Base-by-base conservation (phyloP, 2,797 vertebrate genomes). In the Pipistrellus pipistrellus region DNA sequence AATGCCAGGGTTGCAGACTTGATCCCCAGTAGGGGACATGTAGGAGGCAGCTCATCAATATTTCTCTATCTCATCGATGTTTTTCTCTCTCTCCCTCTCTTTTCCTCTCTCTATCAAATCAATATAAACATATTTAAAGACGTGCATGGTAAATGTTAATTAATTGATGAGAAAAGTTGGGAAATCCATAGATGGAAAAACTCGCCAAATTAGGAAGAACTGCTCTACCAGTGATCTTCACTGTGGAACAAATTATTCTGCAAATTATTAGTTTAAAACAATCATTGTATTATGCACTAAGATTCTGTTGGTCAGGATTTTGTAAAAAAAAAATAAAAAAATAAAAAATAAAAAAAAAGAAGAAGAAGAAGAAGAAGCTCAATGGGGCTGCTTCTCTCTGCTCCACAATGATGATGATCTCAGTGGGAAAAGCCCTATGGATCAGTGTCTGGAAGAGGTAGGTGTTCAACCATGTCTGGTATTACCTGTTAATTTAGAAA, bases 141-240 rank as follows among this genome's bases (percentile, higher is more conserved):
- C 3, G 20, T 1, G 76, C 32, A 71, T 38, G 25, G 18, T 69
- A 82, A 71, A 85, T 93, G 59, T n/a, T 53, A 25, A 86, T 57
- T 75, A 48, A 72, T 2, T 51, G 32, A 77, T 71, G 41, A 82
- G 62, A 86, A 85, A 64, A 88, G n/a, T 80, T 71, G 32, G 12
- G n/a, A 85, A 75, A 89, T 84, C 46, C 10, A 81, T 32, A 89
- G 41, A 57, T 12, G 25, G 32, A 32, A 57, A 4, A 84, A 72
- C 8, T 66, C 14, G 38, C 25, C 41, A 90, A 53, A 84, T 6
- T 48, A 85, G 30, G n/a, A 91, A 88, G 32, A 72, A 87, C 44
- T 84, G 59, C 46, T 82, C 41, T 90, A 8, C 44, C 21, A 68
- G 25, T 81, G 91, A 77, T 85, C 41, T 81, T 83, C 84, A 77